Conservation (phyloP, 1,140 invertebrate species). For the Bombus superbus region DNA sequence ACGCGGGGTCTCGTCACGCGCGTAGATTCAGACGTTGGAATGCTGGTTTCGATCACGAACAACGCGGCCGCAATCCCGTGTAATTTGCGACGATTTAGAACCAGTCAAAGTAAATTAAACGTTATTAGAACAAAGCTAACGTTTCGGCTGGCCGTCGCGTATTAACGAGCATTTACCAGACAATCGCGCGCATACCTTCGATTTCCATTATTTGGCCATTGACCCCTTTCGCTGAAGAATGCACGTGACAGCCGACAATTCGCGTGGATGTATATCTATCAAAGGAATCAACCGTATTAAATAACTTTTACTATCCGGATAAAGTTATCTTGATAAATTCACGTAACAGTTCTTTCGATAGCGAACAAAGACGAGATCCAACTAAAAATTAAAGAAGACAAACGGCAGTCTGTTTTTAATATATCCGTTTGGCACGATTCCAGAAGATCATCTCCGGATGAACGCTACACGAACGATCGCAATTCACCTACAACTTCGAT, state of each 20-base stretch:
- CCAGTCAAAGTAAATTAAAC: conserved; percentile 41
- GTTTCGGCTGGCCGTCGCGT: background rate
- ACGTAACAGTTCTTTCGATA: no score
- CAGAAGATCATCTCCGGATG: no score
- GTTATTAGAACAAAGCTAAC: conserved; percentile 37
- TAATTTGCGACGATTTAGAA: conserved; percentile 35
- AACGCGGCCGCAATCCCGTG: conserved; percentile 17
- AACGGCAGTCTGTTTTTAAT: no score
- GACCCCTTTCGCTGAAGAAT: background rate
- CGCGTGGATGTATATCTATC: background rate
- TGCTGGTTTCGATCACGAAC: conserved; percentile 20
- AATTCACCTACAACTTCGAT: background rate
- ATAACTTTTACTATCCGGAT: background rate
- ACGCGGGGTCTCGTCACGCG: conserved; percentile 3
- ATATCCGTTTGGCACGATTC: no score
- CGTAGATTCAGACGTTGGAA: conserved; percentile 34
- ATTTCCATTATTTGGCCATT: background rate
- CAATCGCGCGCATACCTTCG: background rate
- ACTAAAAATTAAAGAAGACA: no score
- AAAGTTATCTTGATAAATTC: background rate
- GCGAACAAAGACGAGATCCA: no score
- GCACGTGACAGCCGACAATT: background rate
- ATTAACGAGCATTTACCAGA: background rate
- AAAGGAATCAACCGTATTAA: background rate
- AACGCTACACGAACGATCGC: no score